Percentiles rank a stretch among this genome's conserved stretches.
phyloP scores from a whole-genome alignment of 2,797 vertebrate species.

The Urophycis tenuis region DNA sequence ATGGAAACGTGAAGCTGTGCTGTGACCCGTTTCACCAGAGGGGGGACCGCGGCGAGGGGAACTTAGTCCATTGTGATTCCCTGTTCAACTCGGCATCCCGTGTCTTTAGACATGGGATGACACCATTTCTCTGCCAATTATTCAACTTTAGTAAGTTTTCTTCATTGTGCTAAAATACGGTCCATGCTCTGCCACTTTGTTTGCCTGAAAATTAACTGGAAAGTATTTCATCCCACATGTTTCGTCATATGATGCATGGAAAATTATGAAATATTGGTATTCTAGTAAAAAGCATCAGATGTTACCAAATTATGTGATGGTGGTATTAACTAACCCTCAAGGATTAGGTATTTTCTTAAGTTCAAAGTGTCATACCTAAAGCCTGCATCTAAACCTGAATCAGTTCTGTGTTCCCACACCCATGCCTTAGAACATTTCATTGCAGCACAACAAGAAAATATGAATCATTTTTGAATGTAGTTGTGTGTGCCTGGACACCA shows the following conservation, averaged over 20 bases:
- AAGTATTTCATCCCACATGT: not conserved
- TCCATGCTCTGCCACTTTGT: not conserved
- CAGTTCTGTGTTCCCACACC: not conserved
- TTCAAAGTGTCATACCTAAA: not conserved
- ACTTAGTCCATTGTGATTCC: slow-evolving; percentile 41
- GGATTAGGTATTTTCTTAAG: not conserved
- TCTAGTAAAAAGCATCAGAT: not conserved
- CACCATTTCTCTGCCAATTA: not conserved
- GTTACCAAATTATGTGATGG: not conserved
- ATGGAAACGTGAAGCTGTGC: slow-evolving; percentile 63
- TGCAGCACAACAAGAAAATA: not conserved
- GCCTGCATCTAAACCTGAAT: not conserved
- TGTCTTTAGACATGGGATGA: not conserved
- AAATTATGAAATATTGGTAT: not conserved
- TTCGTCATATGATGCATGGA: not conserved
- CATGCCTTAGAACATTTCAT: not conserved
- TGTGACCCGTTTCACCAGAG: slow-evolving; percentile 52
- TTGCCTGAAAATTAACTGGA: not conserved
- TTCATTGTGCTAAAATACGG: not conserved
- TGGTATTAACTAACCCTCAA: not conserved
- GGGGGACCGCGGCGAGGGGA: slow-evolving; percentile 40
- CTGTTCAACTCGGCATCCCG: slow-evolving; percentile 26
- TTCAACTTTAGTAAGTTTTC: not conserved
- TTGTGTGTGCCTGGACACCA: slow-evolving; percentile 35
- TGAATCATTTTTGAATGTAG: not conserved